These are phyloP conservation scores for Athalia circularis DNA, from an alignment of 2,888 invertebrate genomes.

Conservation along the genomic window DNA sequence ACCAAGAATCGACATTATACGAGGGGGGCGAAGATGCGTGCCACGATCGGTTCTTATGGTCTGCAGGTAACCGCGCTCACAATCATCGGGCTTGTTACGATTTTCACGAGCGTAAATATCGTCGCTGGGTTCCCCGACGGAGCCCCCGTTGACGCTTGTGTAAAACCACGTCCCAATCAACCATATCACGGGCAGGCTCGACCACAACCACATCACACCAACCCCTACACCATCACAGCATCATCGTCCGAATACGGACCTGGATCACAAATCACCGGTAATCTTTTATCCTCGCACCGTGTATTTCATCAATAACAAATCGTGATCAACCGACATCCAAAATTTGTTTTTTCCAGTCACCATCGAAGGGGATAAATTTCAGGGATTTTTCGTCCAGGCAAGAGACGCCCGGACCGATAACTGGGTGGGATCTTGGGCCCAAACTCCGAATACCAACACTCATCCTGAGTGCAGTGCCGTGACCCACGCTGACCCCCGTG, in stretches of 20 bases:
- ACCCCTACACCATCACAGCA: slow-evolving; percentile 83
- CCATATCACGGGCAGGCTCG: slow-evolving; percentile 87
- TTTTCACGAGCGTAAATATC: not conserved
- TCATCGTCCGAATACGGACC: slow-evolving; percentile 81
- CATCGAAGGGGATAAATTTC: slow-evolving; percentile 79
- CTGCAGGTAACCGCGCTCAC: slow-evolving; percentile 10
- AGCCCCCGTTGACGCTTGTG: slow-evolving; percentile 88
- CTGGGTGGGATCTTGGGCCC: slow-evolving; percentile 86
- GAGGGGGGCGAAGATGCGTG: no score
- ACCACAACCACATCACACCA: slow-evolving; percentile 79
- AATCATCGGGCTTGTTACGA: not conserved
- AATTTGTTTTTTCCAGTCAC: slow-evolving; percentile 74
- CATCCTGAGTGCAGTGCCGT: slow-evolving; percentile 88
- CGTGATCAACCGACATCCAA: not conserved
- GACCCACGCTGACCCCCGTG: slow-evolving; percentile 86
- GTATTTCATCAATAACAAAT: not conserved
- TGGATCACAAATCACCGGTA: slow-evolving; percentile 83
- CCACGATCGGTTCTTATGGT: no score
- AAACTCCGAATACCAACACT: slow-evolving; percentile 84
- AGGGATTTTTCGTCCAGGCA: slow-evolving; percentile 90
- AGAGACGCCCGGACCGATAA: slow-evolving; percentile 83
- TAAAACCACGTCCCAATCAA: slow-evolving; percentile 84
- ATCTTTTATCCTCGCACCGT: slow-evolving; percentile 50
- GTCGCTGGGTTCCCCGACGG: slow-evolving; percentile 84
- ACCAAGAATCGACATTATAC: no score